Conservation (phyloP, 2,797 vertebrate genomes). For the Sardinella longiceps region DNA sequence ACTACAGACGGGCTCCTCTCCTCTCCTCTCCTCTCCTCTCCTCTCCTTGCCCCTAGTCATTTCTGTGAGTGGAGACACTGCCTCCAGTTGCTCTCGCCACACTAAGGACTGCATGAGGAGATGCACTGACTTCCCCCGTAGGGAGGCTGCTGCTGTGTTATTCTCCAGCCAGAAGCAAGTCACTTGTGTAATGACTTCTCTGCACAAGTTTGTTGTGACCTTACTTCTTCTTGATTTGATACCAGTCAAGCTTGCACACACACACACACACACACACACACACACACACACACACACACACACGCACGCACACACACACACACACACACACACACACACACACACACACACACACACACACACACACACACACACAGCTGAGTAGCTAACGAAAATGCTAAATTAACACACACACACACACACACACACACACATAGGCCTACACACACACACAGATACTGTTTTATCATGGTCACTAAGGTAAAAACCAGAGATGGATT, state of each 20-base stretch:
- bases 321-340: not conserved
- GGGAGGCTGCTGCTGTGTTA: not conserved
- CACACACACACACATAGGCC: not conserved
- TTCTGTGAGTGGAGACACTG: not conserved
- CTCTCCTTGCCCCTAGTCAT: not conserved
- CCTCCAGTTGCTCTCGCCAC: not conserved
- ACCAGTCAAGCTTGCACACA: not conserved
- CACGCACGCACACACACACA: too few relatives aligned
- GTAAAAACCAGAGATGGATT: not conserved
- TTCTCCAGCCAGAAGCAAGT: not conserved
- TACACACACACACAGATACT: not conserved
- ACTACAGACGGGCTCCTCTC: not conserved
- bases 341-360: not conserved
- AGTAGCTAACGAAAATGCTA: too few relatives aligned
- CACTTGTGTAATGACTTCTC: slow-evolving; percentile 8
- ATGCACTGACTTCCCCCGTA: not conserved
- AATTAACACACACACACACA: not conserved
- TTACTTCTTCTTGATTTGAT: not conserved
- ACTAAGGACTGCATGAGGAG: not conserved
- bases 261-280: not conserved
- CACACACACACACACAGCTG: not conserved
- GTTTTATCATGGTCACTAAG: too few relatives aligned
- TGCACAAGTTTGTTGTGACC: not conserved
- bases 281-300: not conserved
- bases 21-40: not conserved